phyloP scores from a whole-genome alignment of 2,113 vertebrate species.

The Oreotrochilus melanogaster region DNA sequence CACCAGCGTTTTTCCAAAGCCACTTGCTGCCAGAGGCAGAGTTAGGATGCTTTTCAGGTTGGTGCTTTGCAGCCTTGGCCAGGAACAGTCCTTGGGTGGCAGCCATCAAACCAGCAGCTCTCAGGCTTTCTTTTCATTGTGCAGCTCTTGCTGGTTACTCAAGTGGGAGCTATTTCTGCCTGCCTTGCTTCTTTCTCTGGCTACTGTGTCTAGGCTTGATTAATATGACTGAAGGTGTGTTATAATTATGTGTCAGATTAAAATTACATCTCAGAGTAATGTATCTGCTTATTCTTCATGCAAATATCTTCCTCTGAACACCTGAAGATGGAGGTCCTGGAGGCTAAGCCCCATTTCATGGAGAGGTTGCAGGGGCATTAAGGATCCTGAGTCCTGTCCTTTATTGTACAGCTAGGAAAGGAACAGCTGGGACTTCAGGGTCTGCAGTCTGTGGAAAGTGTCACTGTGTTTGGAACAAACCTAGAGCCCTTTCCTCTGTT shows the following conservation, averaged over 20 bases:
- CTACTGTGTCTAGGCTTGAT: neutral
- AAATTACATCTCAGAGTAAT: neutral
- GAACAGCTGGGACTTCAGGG: neutral
- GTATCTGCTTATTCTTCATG: neutral
- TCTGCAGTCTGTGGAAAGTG: neutral
- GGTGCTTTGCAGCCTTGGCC: neutral
- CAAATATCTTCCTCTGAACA: neutral
- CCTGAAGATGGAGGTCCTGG: neutral
- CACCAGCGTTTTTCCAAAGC: slow-evolving; percentile 32
- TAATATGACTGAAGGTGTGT: neutral
- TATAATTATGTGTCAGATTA: neutral
- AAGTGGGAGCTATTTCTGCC: neutral
- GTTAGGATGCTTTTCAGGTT: neutral
- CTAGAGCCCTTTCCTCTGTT: neutral
- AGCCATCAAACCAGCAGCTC: neutral
- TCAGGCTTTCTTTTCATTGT: neutral
- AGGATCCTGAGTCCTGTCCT: neutral
- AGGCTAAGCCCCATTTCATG: neutral
- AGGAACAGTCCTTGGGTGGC: neutral
- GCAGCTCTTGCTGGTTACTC: slow-evolving; percentile 1
- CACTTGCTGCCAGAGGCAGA: neutral
- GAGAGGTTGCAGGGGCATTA: neutral
- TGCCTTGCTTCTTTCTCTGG: neutral
- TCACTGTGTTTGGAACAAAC: neutral
- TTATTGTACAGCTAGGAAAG: neutral